Base-by-base conservation (phyloP, 1,140 invertebrate species). In the Leptoteleia sp. region DNA sequence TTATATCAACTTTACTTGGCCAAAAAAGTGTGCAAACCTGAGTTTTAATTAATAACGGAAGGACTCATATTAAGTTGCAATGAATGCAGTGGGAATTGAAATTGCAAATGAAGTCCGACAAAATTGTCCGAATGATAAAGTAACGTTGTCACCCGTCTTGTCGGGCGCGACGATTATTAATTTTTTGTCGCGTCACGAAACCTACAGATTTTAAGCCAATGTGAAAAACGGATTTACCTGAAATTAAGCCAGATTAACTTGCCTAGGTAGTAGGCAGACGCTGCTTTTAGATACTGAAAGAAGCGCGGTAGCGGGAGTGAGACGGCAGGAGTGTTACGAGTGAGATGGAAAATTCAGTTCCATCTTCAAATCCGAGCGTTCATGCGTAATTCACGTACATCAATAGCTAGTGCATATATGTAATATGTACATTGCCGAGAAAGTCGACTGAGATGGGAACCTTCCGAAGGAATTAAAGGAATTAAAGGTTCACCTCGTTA, bases 171-270 rank as follows among this genome's bases (percentile, higher is more conserved):
- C 19, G 19, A 22, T 22, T 42, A 42, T 19, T 42, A 42, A 42
- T 42, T 42, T 42, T 42, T 42, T 42, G 40, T 22, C 17, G 17
- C 13, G 40, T 42, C 16, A 19, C 7, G 40, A 42, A 19, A 42
- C 17, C 35, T 25, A 11, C 17, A 27, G 27, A 45, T 35, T 59
- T 43, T 59, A 59, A 62, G 45, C 40, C 45, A 62, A 65, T 31
- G 22, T 12, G 61, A 65, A 65, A 65, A 65, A 50, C 37, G 47
- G 61, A 65, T 65, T 40, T 67, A 12, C 16, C n/a, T 50, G 38
- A 67, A 67, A 67, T 67, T 54, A 67, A 67, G 48, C 48, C 12
- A 54, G 48, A 67, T 54, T 54, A 54, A 67, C 37, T 65, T 65
- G 17, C 37, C 37, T 22, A 22, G 19, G 42, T 9, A 42, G 33